phyloP scores from a whole-genome alignment of 1,140 invertebrate genomes.

The Scaptodrosophila lebanonensis region DNA sequence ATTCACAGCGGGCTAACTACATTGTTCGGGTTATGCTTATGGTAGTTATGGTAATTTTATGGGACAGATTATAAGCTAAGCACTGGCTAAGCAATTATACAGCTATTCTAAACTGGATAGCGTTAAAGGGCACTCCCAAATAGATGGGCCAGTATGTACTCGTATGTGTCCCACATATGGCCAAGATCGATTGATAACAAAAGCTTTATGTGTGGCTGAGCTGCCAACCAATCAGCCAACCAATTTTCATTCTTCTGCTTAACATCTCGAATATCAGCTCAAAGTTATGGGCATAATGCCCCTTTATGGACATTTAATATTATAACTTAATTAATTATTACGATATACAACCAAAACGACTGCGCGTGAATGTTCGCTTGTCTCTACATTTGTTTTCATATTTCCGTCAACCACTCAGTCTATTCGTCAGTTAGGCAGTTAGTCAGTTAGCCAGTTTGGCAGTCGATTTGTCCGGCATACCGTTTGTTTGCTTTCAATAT shows the following conservation, averaged over 20 bases:
- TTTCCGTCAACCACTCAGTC: no score
- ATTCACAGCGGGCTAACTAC: constrained; percentile 25
- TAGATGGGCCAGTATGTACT: no score
- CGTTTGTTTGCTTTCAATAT: no score
- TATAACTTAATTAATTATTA: constrained; percentile 75
- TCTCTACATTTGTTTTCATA: no score
- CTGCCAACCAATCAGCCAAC: constrained; percentile 39
- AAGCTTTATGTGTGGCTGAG: constrained; percentile 53
- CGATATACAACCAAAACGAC: constrained; percentile 43
- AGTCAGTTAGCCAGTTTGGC: no score
- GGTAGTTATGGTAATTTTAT: no score
- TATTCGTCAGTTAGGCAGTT: no score
- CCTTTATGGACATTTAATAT: constrained; percentile 70
- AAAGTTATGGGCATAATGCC: constrained; percentile 70
- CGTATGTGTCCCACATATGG: neutral
- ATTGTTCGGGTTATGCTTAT: constrained; percentile 22
- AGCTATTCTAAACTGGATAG: no score
- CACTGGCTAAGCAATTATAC: no score
- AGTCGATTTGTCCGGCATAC: no score
- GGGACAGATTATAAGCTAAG: no score
- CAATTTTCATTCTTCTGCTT: constrained; percentile 41
- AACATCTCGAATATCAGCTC: constrained; percentile 42
- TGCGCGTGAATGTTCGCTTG: constrained; percentile 50
- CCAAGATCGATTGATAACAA: constrained; percentile 41
- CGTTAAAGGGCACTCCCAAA: no score